These are phyloP conservation scores for Rhinogobio ventralis DNA, from an alignment of 2,797 vertebrate species.

Conservation along the genomic window DNA sequence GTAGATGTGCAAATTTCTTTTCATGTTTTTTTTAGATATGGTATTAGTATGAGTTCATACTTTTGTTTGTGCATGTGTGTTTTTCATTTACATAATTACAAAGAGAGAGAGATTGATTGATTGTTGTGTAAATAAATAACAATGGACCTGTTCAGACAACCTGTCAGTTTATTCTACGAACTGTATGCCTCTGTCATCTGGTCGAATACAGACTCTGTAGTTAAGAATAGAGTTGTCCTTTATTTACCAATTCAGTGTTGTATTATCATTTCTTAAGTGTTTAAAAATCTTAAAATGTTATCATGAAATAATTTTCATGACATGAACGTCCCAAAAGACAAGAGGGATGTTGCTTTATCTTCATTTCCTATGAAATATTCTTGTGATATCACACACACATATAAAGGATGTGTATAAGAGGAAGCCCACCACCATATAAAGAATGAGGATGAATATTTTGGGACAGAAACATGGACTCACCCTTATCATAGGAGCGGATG, in stretches of 20 bases:
- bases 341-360: background rate
- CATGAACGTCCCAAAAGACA: background rate
- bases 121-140: slow-evolving; percentile 17
- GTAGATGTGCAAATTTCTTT: background rate
- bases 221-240: background rate
- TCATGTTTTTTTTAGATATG: background rate
- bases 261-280: background rate
- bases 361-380: background rate
- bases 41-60: background rate
- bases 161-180: slow-evolving; percentile 4
- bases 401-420: slow-evolving; percentile 5
- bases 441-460: slow-evolving; percentile 14
- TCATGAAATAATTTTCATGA: background rate
- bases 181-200: background rate
- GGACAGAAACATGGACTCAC: slow-evolving; percentile 57
- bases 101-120: background rate
- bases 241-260: background rate
- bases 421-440: slow-evolving; percentile 8
- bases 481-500: slow-evolving; percentile 36
- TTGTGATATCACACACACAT: background rate
- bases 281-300: background rate
- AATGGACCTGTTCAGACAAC: background rate
- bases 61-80: background rate
- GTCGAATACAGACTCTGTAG: background rate
- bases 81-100: background rate